Percentiles rank a stretch among this genome's conserved stretches.
Conservation (phyloP, 2,113 vertebrate species). For the Edolisoma coerulescens region DNA sequence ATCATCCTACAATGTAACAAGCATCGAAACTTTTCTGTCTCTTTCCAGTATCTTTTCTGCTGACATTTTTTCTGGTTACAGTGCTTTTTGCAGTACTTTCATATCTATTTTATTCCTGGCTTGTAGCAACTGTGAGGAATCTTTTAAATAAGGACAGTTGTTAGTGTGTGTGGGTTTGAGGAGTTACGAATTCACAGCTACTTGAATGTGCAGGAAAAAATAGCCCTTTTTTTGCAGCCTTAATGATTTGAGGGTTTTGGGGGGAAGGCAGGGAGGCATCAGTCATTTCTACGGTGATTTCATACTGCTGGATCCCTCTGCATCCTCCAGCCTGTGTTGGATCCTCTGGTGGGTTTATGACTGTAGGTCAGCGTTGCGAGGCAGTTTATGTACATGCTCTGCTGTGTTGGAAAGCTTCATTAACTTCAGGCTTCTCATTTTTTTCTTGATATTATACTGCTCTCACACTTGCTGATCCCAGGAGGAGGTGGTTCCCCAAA, state of each 20-base stretch:
- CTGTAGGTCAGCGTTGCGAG: not conserved
- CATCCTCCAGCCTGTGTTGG: accelerated
- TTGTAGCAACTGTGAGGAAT: not conserved
- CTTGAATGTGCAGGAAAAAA: not conserved
- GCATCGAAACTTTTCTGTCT: not conserved
- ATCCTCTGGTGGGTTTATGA: not conserved
- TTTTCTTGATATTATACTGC: not conserved
- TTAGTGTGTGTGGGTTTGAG: not conserved
- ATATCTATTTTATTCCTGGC: not conserved
- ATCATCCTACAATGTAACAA: not conserved
- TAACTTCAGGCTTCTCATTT: not conserved
- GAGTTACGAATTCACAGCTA: not conserved
- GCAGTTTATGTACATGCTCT: not conserved
- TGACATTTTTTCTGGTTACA: not conserved
- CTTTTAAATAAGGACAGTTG: not conserved
- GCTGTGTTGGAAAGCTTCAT: not conserved
- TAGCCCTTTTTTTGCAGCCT: not conserved
- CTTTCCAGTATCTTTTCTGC: not conserved
- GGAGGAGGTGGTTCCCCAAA: not conserved
- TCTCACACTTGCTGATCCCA: not conserved
- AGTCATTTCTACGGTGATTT: not conserved
- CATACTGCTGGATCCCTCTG: not conserved
- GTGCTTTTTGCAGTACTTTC: not conserved
- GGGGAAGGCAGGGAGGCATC: not conserved
- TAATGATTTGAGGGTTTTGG: not conserved